phyloP scores from a whole-genome alignment of 2,113 vertebrate genomes.

The Parotia lawesii region DNA sequence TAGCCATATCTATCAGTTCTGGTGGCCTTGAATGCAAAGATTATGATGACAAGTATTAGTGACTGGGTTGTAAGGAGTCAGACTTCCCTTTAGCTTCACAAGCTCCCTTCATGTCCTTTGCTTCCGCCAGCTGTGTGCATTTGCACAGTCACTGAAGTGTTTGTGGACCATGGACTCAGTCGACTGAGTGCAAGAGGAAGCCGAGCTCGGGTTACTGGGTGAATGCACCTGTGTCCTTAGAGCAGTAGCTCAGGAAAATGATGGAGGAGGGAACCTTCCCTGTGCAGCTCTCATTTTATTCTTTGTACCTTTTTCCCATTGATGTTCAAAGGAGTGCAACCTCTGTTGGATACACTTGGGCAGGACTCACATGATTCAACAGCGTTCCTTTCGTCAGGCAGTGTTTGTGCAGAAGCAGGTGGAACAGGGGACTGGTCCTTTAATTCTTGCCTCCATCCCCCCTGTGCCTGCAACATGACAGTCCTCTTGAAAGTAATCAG shows the following conservation, averaged over 20 bases:
- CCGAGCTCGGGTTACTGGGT: background rate
- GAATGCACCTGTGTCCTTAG: background rate
- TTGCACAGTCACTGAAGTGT: background rate
- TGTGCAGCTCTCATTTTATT: background rate
- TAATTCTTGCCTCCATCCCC: background rate
- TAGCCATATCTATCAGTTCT: background rate
- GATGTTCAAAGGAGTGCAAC: slow-evolving; percentile 35
- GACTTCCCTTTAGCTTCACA: background rate
- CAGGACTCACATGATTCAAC: background rate
- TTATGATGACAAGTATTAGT: background rate
- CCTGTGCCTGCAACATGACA: slow-evolving; percentile 17
- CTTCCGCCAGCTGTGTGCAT: background rate
- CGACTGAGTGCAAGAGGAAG: background rate
- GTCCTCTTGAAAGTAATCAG: slow-evolving; percentile 7
- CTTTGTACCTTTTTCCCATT: slow-evolving; percentile 15
- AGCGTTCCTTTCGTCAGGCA: background rate
- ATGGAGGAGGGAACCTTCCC: slow-evolving; percentile 30
- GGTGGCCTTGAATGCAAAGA: background rate
- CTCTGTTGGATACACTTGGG: background rate
- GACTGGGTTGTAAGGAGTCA: background rate
- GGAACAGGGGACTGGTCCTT: background rate
- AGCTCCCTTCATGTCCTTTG: background rate
- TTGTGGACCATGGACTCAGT: background rate
- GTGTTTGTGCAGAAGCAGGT: background rate
- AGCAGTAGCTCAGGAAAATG: background rate